Evolutionary conservation across 2,888 invertebrate species (phyloP).

Genomic region (Cinara cedri): DNA sequence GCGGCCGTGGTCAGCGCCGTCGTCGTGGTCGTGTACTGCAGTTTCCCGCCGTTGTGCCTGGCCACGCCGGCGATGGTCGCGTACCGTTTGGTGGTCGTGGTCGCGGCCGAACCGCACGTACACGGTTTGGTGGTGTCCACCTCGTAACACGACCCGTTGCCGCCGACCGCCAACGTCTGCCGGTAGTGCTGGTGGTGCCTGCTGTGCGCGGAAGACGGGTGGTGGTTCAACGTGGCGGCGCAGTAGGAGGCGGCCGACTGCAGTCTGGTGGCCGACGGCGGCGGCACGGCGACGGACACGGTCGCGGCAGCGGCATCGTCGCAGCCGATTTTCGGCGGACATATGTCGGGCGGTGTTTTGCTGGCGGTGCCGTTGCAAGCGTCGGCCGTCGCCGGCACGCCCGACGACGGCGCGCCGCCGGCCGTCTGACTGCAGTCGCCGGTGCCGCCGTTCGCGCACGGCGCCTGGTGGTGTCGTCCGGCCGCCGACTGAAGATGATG

Average conservation of each 20-base stretch:
- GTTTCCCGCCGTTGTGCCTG: constrained; percentile 48
- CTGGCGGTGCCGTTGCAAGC: constrained; percentile 6
- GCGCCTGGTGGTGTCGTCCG: not conserved
- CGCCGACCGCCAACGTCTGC: constrained; percentile 25
- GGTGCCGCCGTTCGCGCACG: not conserved
- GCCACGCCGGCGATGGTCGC: constrained; percentile 51
- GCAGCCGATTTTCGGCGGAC: constrained; percentile 39
- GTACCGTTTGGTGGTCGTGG: constrained; percentile 51
- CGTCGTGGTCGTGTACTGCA: constrained; percentile 30
- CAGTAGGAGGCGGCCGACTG: not conserved
- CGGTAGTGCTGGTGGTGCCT: constrained; percentile 34
- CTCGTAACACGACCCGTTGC: constrained; percentile 49
- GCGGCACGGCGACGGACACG: not conserved
- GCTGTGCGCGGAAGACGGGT: not conserved
- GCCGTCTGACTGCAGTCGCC: not conserved
- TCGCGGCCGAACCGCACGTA: constrained; percentile 30
- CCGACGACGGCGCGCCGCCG: not conserved
- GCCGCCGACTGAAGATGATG: not conserved
- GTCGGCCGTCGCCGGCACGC: not conserved
- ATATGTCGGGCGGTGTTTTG: constrained; percentile 50
- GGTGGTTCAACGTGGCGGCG: constrained; percentile 16
- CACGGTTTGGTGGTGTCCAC: constrained; percentile 51
- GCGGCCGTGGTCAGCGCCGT: not conserved
- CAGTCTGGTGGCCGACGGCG: not conserved
- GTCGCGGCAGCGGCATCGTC: not conserved